phyloP scores from a whole-genome alignment of 2,113 vertebrate genomes.

The Varanus salvator region DNA sequence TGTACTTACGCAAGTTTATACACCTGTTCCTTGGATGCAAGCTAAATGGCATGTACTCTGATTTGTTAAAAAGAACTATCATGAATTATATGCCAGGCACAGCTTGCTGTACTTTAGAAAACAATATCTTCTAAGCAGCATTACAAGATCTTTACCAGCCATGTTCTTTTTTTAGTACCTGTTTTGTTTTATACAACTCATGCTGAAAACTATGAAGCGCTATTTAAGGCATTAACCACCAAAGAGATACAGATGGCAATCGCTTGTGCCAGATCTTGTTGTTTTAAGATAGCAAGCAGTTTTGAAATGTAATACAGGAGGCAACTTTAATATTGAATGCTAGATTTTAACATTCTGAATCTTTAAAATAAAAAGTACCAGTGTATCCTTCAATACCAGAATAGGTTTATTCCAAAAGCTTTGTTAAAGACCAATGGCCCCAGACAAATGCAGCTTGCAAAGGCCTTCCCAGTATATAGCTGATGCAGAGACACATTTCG shows the following conservation, averaged over 20 bases:
- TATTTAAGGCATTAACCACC: too few species aligned
- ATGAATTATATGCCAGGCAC: fast-evolving
- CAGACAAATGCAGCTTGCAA: background rate
- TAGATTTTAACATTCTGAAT: too few species aligned
- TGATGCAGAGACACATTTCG: background rate
- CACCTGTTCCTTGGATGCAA: conserved; percentile 20
- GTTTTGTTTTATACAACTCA: background rate
- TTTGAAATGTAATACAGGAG: too few species aligned
- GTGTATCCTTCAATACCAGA: background rate
- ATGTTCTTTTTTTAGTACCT: background rate
- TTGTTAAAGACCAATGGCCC: background rate
- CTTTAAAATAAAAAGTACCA: too few species aligned
- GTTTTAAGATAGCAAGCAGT: too few species aligned
- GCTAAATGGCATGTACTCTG: background rate
- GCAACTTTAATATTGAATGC: too few species aligned
- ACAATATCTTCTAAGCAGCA: conserved; percentile 2
- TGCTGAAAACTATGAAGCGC: background rate
- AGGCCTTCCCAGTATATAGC: background rate
- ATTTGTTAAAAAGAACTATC: background rate
- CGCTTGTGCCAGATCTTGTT: too few species aligned
- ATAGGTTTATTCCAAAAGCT: background rate
- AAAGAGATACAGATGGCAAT: too few species aligned
- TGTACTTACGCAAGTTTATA: background rate
- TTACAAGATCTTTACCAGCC: background rate
- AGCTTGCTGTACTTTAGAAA: conserved; percentile 34